Conservation (phyloP, 1,140 invertebrate genomes). For the Gryllus bimaculatus region DNA sequence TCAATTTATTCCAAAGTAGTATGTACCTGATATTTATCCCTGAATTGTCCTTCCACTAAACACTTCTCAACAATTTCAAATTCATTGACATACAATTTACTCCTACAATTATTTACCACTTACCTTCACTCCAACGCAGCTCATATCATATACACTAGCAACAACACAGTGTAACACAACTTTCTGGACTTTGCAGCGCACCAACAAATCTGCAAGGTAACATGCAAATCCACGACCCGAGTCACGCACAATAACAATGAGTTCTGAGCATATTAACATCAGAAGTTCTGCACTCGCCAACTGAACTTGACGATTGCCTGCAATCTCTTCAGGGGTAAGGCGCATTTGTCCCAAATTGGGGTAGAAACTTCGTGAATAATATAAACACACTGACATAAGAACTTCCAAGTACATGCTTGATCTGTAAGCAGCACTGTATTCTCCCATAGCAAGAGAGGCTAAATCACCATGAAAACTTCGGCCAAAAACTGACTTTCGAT, state of each 20-base stretch:
- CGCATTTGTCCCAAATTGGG: slow-evolving; percentile 52
- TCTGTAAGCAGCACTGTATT: slow-evolving; percentile 51
- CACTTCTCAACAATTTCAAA: background rate
- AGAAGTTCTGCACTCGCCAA: slow-evolving; percentile 69
- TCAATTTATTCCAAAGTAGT: no score
- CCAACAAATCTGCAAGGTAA: slow-evolving; percentile 72
- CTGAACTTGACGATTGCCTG: slow-evolving; percentile 67
- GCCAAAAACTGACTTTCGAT: slow-evolving; percentile 72
- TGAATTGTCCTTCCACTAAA: no score
- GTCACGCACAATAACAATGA: slow-evolving; percentile 72
- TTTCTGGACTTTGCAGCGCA: slow-evolving; percentile 80
- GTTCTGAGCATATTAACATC: slow-evolving; percentile 63
- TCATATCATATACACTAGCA: slow-evolving; percentile 60
- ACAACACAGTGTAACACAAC: slow-evolving; percentile 76
- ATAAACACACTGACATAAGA: slow-evolving; percentile 66
- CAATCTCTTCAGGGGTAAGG: slow-evolving; percentile 60
- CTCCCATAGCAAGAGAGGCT: slow-evolving; percentile 40
- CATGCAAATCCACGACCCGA: slow-evolving; percentile 70
- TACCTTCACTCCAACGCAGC: slow-evolving; percentile 28
- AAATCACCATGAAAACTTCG: slow-evolving; percentile 65
- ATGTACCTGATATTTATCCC: no score
- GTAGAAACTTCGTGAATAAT: slow-evolving; percentile 74
- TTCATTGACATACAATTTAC: background rate
- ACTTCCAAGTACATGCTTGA: slow-evolving; percentile 80
- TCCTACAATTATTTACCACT: background rate